Evolutionary conservation across 2,113 vertebrate species (phyloP).

Genomic region (Rhea pennata): DNA sequence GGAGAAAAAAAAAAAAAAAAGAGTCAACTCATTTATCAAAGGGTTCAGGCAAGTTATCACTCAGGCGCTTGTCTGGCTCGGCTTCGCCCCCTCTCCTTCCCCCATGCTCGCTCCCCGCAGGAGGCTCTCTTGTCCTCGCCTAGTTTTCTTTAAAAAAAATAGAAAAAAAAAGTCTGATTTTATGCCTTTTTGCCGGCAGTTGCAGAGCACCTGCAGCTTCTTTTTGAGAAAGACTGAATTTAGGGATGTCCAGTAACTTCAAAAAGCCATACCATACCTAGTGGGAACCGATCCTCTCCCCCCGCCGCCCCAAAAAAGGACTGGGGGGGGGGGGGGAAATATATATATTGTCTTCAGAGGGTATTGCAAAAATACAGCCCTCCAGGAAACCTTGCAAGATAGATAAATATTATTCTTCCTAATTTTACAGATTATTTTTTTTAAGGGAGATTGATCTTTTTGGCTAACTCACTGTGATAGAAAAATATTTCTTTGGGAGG

Average conservation of each 20-base stretch:
- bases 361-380: conserved; percentile 41
- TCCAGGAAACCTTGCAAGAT: neutral
- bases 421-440: conserved; percentile 47
- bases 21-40: conserved; percentile 65
- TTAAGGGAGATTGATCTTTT: conserved; percentile 42
- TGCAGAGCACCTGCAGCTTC: conserved; percentile 18
- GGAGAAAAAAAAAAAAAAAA: neutral
- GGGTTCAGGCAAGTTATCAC: conserved; percentile 69
- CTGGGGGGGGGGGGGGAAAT: neutral
- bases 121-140: conserved; percentile 2
- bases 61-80: conserved; percentile 50
- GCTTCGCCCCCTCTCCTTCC: conserved; percentile 2
- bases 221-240: neutral
- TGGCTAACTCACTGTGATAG: neutral
- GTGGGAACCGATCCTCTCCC: neutral
- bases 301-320: neutral
- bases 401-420: conserved; percentile 49
- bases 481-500: conserved; percentile 58
- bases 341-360: neutral
- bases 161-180: neutral
- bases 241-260: conserved; percentile 1
- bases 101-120: conserved; percentile 28
- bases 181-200: neutral
- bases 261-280: neutral
- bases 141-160: neutral